phyloP scores from a whole-genome alignment of 2,113 vertebrate species.

The Pterocles burchelli region DNA sequence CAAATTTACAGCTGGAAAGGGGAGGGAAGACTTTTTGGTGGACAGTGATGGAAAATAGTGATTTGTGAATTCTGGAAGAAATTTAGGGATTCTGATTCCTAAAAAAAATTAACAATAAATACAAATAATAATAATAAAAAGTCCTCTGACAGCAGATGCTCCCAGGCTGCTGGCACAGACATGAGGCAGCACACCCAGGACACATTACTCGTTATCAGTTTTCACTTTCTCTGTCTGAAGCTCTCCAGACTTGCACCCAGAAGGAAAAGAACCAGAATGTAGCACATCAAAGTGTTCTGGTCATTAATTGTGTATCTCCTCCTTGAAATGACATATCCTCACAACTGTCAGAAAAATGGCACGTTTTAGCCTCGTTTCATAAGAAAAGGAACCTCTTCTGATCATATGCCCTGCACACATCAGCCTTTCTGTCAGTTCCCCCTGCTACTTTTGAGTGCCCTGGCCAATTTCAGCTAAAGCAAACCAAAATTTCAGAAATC shows the following conservation, averaged over 20 bases:
- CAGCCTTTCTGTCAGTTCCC: not conserved
- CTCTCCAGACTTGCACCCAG: not conserved
- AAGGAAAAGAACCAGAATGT: not conserved
- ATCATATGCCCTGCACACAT: rapidly evolving
- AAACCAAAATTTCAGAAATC: not conserved
- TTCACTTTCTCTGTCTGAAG: not conserved
- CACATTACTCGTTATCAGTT: not conserved
- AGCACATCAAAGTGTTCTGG: not conserved
- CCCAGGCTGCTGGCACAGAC: not conserved
- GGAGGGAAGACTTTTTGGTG: not conserved
- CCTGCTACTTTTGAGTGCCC: not conserved
- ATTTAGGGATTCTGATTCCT: not conserved
- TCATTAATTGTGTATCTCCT: not conserved
- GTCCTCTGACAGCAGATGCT: not conserved
- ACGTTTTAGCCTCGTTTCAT: not conserved
- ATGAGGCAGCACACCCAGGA: not conserved
- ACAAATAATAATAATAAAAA: not conserved
- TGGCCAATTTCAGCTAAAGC: not conserved
- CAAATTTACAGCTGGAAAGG: not conserved
- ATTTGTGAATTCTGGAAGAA: not conserved
- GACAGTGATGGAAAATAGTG: not conserved
- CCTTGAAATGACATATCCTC: not conserved
- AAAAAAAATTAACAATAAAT: not conserved
- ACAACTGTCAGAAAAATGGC: not conserved
- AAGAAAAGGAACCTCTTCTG: not conserved